These are phyloP conservation scores for Tiliacea citrago DNA, from an alignment of 2,888 invertebrate species.

Conservation along the genomic window DNA sequence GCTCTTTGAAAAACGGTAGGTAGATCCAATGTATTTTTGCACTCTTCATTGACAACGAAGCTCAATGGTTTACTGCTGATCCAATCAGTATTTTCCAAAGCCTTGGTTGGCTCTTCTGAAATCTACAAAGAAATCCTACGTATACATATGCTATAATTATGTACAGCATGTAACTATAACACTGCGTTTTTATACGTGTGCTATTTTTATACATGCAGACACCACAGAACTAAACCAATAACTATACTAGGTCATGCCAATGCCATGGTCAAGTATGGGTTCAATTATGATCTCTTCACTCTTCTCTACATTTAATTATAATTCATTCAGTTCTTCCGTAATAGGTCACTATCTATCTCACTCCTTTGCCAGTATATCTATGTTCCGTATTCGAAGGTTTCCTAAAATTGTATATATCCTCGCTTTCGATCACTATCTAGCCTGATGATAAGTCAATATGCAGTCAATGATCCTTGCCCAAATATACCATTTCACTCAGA, in stretches of 20 bases:
- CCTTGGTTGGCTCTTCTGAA: not conserved
- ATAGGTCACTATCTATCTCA: not conserved
- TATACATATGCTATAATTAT: not conserved
- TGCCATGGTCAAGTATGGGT: not conserved
- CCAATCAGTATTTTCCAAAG: not conserved
- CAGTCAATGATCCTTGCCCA: not conserved
- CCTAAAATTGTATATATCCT: not conserved
- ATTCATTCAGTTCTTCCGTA: not conserved
- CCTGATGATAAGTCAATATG: not conserved
- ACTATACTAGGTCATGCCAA: slow-evolving; percentile 13
- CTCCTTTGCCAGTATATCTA: not conserved
- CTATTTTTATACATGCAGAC: not conserved
- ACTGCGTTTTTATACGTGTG: not conserved
- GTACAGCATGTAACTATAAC: not conserved
- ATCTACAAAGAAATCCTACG: not conserved
- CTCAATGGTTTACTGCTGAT: not conserved
- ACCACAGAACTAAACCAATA: not conserved
- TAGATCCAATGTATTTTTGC: not conserved
- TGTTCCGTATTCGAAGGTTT: not conserved
- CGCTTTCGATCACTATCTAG: not conserved
- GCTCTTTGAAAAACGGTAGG: not conserved
- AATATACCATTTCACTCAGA: not conserved
- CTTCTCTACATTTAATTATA: not conserved
- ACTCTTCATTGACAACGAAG: not conserved
- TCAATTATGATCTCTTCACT: not conserved